Conservation (phyloP, 2,113 vertebrate genomes). For the Stigmatopora argus region DNA sequence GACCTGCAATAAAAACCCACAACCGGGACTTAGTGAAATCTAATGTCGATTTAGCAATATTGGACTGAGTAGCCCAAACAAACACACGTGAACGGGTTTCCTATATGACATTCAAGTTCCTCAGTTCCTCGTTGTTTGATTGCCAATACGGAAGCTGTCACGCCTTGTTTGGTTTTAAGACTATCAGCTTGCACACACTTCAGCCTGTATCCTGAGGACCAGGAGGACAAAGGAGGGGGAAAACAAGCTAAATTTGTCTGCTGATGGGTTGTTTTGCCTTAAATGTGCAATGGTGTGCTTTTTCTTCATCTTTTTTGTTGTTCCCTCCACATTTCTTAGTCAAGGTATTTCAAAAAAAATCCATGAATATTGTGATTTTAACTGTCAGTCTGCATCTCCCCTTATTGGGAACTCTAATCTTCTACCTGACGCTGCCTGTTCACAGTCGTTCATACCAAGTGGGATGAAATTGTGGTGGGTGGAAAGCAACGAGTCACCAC, state of each 20-base stretch:
- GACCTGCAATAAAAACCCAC: neutral
- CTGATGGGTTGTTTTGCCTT: slow-evolving; percentile 18
- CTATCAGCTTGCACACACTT: slow-evolving; percentile 46
- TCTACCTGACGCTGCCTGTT: slow-evolving; percentile 26
- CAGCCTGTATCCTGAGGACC: slow-evolving; percentile 43
- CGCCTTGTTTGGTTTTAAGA: slow-evolving; percentile 1
- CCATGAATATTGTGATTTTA: neutral
- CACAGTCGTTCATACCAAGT: slow-evolving; percentile 6
- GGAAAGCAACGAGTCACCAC: slow-evolving; percentile 28
- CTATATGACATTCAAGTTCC: neutral
- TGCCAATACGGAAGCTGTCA: slow-evolving; percentile 1
- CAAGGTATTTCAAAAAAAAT: slow-evolving; percentile 3
- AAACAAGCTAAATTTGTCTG: slow-evolving; percentile 34
- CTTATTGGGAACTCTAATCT: neutral
- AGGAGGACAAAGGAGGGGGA: slow-evolving; percentile 14
- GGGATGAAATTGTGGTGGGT: slow-evolving; percentile 57
- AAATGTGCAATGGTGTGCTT: slow-evolving; percentile 50
- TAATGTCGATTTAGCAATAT: neutral
- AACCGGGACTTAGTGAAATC: neutral
- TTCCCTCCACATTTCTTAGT: slow-evolving; percentile 40
- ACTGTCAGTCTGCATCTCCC: neutral
- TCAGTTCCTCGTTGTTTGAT: neutral
- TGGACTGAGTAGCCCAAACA: neutral
- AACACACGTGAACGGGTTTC: neutral
- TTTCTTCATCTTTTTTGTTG: slow-evolving; percentile 40